A percentile compares a stretch with the other conserved stretches of the same genome.
phyloP scores from a whole-genome alignment of 2,113 vertebrate genomes.

The Anser cygnoides region DNA sequence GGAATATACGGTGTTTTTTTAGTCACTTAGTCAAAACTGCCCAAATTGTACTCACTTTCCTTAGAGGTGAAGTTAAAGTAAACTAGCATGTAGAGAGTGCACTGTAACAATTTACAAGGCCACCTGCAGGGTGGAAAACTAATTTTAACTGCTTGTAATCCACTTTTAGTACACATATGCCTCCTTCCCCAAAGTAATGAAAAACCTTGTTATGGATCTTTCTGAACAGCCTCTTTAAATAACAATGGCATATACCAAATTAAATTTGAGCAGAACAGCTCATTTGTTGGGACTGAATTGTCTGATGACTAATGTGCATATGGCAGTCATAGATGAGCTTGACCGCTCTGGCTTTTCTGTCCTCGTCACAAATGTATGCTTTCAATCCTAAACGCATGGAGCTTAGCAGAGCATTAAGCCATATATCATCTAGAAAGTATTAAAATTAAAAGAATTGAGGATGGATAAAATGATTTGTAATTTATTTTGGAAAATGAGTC shows the following conservation, averaged over 20 bases:
- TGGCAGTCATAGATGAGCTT: background rate
- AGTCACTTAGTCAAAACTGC: background rate
- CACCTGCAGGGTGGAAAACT: background rate
- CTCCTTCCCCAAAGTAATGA: background rate
- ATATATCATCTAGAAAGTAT: background rate
- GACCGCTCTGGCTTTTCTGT: background rate
- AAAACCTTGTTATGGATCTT: background rate
- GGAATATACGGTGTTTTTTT: background rate
- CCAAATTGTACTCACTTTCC: background rate
- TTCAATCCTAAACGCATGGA: background rate
- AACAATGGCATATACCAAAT: background rate
- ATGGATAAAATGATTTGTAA: background rate
- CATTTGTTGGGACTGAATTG: background rate
- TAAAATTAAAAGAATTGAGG: background rate
- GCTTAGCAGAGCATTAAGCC: background rate
- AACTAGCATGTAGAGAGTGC: background rate
- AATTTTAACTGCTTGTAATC: background rate
- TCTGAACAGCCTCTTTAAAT: background rate
- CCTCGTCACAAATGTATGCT: fast-evolving
- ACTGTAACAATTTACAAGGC: background rate
- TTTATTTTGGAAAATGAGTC: fast-evolving
- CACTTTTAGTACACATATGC: background rate
- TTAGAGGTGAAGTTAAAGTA: background rate
- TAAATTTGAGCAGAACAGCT: background rate
- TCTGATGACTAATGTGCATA: background rate